Base-by-base conservation (phyloP, 30 jellyfish, hydroid and myxozoan genomes). In the Hydractinia symbiolongicarpus region DNA sequence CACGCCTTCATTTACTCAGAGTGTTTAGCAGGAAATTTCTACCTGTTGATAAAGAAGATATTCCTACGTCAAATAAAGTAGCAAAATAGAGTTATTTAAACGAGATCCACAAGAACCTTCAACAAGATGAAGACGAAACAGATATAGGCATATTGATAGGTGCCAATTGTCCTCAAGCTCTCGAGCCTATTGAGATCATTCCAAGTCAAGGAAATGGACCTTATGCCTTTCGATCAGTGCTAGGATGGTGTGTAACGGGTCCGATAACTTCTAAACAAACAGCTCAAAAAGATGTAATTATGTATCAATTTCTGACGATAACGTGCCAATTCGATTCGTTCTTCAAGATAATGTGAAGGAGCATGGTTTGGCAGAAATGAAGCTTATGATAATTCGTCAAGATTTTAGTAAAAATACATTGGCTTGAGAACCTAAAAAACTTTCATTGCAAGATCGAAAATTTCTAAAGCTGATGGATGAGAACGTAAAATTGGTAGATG, bases 401-500 rank as follows among this genome's bases (percentile, higher is more conserved):
- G 79, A 60, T 52, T 55, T 58, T 8, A 55, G 44, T 30, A 2
- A 30, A 30, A 30, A 30, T 30, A 30, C 44, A 30, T 30, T 30
- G 40, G 16, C 81, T 17, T 66, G 79, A 40, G 82, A 70, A 15
- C 68, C 51, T 5, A 81, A 79, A 61, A 58, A 51, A 71, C 54
- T 57, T n/a, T 79, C 68, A 67, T 30, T 56, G 52, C 57, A 79
- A 80, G 87, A 79, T 21, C 10, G 16, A 50, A 61, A 40, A 21
- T 79, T 79, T 57, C 77, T 61, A 50, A 30, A 54, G 69, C 79
- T 79, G 19, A 79, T 79, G 87, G 87, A 79, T 67, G 51, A 61
- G 21, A 68, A 79, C 15, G 87, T 61, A 15, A 79, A 61, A 54
- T 56, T 56, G 8, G 40, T 79, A 8, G 83, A 61, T 56, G 82